phyloP scores from a whole-genome alignment of 2,113 vertebrate genomes.

The Cryptotis parvus region DNA sequence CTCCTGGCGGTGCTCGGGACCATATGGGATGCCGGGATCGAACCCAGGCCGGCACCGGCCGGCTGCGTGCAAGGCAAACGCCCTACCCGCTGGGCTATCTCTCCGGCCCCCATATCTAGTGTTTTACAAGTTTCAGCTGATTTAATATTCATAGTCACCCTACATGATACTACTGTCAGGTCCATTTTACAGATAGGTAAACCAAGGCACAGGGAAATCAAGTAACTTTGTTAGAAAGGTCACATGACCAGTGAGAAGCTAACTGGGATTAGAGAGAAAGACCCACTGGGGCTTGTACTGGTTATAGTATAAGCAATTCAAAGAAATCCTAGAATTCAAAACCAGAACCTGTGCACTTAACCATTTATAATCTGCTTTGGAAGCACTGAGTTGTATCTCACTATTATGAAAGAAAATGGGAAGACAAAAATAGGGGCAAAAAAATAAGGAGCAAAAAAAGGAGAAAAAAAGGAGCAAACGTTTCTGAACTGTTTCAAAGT shows the following conservation, averaged over 20 bases:
- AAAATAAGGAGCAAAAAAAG: no score
- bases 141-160: not conserved
- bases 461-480: not conserved
- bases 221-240: not conserved
- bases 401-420: not conserved
- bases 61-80: no score
- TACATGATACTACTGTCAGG: not conserved
- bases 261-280: no score
- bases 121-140: conserved; percentile 9
- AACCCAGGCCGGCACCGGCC: no score
- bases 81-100: no score
- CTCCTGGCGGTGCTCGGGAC: no score
- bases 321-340: conserved; percentile 20
- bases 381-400: not conserved
- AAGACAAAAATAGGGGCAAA: no score
- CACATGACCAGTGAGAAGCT: not conserved
- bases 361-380: not conserved
- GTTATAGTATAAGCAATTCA: no score
- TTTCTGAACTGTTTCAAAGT: conserved; percentile 30
- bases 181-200: conserved; percentile 19
- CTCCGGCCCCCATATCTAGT: no score
- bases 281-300: no score
- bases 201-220: not conserved
- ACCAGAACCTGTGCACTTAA: not conserved
- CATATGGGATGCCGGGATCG: no score